Evolutionary conservation across 2,888 invertebrate species (phyloP).

Genomic region (Brachyptera putata): DNA sequence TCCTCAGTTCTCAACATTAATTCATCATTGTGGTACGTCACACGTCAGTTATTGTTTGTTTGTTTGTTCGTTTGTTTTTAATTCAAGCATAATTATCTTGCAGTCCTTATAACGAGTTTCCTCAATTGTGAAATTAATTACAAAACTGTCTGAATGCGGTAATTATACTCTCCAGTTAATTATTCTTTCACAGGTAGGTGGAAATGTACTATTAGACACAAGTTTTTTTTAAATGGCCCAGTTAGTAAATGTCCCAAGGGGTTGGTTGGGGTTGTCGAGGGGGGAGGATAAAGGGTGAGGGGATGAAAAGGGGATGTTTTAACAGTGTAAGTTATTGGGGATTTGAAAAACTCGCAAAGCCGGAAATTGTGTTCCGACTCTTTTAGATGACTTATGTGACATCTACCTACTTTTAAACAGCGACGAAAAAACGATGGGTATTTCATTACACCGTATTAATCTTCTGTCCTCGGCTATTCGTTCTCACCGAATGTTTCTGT

Average conservation of each 20-base stretch:
- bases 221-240: constrained; percentile 3
- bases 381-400: constrained; percentile 26
- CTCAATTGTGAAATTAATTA: constrained; percentile 33
- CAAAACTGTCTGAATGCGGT: constrained; percentile 28
- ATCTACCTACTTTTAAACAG: neutral
- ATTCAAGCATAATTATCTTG: constrained; percentile 7
- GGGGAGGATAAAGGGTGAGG: too few relatives aligned
- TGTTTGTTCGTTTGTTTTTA: neutral
- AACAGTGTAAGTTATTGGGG: constrained; percentile 21
- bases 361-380: constrained; percentile 25
- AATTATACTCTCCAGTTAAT: too few relatives aligned
- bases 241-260: neutral
- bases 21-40: too few relatives aligned
- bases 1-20: too few relatives aligned
- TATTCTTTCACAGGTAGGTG: constrained; percentile 11
- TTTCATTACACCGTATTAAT: constrained; percentile 16
- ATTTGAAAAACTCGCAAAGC: constrained; percentile 23
- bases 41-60: too few relatives aligned
- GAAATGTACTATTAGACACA: constrained; percentile 9
- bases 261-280: neutral
- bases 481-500: neutral
- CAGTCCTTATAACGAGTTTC: constrained; percentile 31
- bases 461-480: neutral
- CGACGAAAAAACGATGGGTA: constrained; percentile 8
- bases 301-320: neutral